These are phyloP conservation scores for Brotula barbata DNA, from an alignment of 2,797 vertebrate genomes.

Conservation along the genomic window DNA sequence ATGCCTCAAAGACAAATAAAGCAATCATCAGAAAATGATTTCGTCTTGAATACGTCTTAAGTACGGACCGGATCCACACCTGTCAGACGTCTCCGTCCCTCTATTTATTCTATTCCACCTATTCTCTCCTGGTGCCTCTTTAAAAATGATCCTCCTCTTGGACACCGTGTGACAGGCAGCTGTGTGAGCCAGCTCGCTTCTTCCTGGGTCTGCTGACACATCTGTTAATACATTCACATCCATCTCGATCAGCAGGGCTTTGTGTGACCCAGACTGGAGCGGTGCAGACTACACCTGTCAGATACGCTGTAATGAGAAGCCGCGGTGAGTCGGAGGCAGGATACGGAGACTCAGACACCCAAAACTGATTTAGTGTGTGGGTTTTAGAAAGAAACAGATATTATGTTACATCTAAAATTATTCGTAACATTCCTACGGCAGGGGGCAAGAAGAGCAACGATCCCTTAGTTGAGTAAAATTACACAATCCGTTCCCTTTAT, in stretches of 20 bases:
- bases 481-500: too few relatives aligned
- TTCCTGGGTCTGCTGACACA: conserved; percentile 44
- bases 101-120: conserved; percentile 56
- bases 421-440: too few relatives aligned
- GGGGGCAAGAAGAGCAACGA: too few relatives aligned
- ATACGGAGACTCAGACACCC: background rate
- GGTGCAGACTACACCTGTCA: conserved; percentile 28
- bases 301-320: conserved; percentile 13
- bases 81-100: conserved; percentile 25
- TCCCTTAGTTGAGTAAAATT: too few relatives aligned
- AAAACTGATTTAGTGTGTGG: background rate
- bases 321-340: conserved; percentile 1
- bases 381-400: too few relatives aligned
- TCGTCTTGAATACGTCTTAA: conserved; percentile 1
- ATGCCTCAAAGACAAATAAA: conserved; percentile 45
- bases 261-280: conserved; percentile 21
- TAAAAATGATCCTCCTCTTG: conserved; percentile 7
- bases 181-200: conserved; percentile 48
- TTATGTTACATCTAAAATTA: too few relatives aligned
- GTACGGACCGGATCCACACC: conserved; percentile 33
- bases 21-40: conserved; percentile 15
- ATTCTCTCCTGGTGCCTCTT: conserved; percentile 38
- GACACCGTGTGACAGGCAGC: conserved; percentile 45
- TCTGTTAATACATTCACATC: conserved; percentile 43
- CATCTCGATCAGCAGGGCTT: conserved; percentile 16